Percentiles rank a stretch among this genome's conserved stretches.
These are phyloP conservation scores for Leptoteleia sp. DNA, from an alignment of 1,140 invertebrate species.

Conservation along the genomic window DNA sequence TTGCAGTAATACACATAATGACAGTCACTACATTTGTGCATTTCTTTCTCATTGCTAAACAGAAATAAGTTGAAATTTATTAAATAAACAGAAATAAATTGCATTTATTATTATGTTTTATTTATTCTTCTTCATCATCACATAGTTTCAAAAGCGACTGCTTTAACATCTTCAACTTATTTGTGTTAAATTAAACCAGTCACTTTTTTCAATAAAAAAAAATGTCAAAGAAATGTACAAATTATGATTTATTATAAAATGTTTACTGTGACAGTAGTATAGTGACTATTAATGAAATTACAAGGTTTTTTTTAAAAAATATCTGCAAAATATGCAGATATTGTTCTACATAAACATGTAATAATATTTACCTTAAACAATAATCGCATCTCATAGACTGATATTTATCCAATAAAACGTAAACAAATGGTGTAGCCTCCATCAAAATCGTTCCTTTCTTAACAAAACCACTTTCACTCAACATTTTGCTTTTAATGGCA, in stretches of 20 bases:
- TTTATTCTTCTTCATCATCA: too few relatives aligned
- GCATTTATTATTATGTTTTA: slow-evolving; percentile 15
- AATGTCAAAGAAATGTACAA: too few relatives aligned
- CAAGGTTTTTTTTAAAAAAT: neutral
- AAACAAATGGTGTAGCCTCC: slow-evolving; percentile 34
- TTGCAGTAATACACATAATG: slow-evolving; percentile 91
- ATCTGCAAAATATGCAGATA: too few relatives aligned
- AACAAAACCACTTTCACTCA: slow-evolving; percentile 3
- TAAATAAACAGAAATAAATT: too few relatives aligned
- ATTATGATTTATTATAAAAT: too few relatives aligned
- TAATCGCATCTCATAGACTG: neutral
- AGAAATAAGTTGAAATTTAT: slow-evolving; percentile 15
- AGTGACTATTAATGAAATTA: slow-evolving; percentile 1
- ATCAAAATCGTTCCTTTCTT: slow-evolving; percentile 41
- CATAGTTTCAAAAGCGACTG: too few relatives aligned
- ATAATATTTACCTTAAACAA: slow-evolving; percentile 27
- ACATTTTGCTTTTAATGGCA: too few relatives aligned
- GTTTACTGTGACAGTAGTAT: too few relatives aligned
- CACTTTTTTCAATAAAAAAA: too few relatives aligned
- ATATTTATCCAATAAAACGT: slow-evolving; percentile 30
- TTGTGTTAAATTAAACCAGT: too few relatives aligned
- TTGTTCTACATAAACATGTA: slow-evolving; percentile 7
- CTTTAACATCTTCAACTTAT: too few relatives aligned
- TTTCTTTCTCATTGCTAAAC: slow-evolving; percentile 80
- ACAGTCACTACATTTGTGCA: slow-evolving; percentile 87